Base-by-base conservation (phyloP, 2,113 vertebrate genomes). In the Solenodon paradoxus region DNA sequence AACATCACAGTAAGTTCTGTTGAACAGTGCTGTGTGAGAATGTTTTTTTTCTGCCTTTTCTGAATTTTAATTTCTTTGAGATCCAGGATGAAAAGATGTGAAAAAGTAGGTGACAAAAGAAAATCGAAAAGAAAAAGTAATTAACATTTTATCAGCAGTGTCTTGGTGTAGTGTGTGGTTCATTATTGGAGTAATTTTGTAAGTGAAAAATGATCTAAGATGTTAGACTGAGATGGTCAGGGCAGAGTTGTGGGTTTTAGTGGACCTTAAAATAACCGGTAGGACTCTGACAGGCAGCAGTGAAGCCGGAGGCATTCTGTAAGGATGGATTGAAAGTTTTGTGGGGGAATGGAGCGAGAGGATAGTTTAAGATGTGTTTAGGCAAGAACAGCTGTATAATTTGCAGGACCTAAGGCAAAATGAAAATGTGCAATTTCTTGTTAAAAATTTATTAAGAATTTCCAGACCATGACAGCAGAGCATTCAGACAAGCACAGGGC, bases 71-170 rank as follows among this genome's bases (percentile, higher is more conserved):
- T 83, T n/a, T 51, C 13, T 51, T 57, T 90, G 42, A 93, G 61
- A 90, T 84, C 35, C 10, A 51, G 61, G 35, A 59, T 53, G 57
- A 45, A 83, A 78, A 72, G 30, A 64, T 88, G 35, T 68, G 53
- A n/a, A 88, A 51, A 74, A 82, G 28, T 55, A 95, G 81, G 95
- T 3, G 53, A 45, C 57, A 59, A 71, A 95, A 84, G 93, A 92
- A 90, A 94, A 88, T 0, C 38, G 51, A 59, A 71, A 95, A 84
- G 93, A 92, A 90, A 94, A 88, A 0, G 0, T n/a, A 61, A 57
- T 90, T 75, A 84, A 74, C 4, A 51, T 94, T 96, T 96, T 68
- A 90, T 90, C 77, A 90, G 71, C 71, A 85, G 19, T 40, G 6
- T 85, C 51, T 80, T 72, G 26, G 28, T 61, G 49, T 1, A 45